Base-by-base conservation (phyloP, 2,113 vertebrate species). In the Sclerurus mexicanus region DNA sequence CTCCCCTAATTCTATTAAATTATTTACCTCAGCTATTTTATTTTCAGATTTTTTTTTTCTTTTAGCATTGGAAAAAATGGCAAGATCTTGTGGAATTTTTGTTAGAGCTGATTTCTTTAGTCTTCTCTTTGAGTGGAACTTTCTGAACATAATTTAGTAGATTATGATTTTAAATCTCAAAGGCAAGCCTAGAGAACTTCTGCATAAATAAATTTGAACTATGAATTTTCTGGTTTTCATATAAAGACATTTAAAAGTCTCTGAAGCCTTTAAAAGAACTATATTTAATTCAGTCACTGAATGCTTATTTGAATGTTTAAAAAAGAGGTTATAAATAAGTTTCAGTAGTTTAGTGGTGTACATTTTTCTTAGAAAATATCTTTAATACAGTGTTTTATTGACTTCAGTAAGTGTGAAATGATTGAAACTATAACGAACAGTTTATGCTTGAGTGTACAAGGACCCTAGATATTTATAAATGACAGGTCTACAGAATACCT, bases 391-490 rank as follows among this genome's bases (percentile, higher is more conserved):
- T 75, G 23, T 94, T 94, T 91, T 96, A 95, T 89, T 94, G 92
- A 95, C 77, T 96, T 93, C 89, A 75, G 52, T 91, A 93, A 89
- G 92, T 95, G 53, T 83, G 73, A 97, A 97, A 96, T 96, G 66
- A 97, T 96, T 90, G 50, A 95, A 96, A 84, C 89, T 92, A 90
- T 97, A 96, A 98, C 97, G 96, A 97, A 87, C 80, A 95, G 88
- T 96, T 96, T 97, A 97, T 94, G 91, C 91, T 94, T 95, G 89
- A 94, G 64, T 40, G 23, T 97, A 90, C 82, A 88, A 95, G 47
- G 87, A 97, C 95, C 71, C 71, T 50, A 82, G 95, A 75, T 95
- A 87, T 95, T 98, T 97, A 96, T 91, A 97, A 92, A 95, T 94
- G 94, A 84, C 93, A 97, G 74, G 55, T 93, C 77, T 98, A 86